Base-by-base conservation (phyloP, 2,113 vertebrate species). In the Tretioscincus oriximinensis region DNA sequence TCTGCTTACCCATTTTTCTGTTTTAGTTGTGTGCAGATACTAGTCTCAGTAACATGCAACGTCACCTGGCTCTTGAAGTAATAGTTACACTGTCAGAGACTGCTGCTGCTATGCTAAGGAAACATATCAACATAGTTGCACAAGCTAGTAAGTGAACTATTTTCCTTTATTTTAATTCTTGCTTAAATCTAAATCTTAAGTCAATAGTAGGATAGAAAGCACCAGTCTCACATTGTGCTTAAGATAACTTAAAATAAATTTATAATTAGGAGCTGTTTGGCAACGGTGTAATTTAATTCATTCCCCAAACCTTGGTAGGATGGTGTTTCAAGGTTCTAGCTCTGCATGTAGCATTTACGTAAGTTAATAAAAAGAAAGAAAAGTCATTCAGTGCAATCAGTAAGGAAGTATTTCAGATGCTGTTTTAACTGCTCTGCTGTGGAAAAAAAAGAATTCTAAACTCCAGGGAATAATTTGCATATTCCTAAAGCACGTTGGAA, bases 41-140 rank as follows among this genome's bases (percentile, higher is more conserved):
- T n/a, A 97, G 85, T 90, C 94, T 99, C 91, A 96, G 95, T 24
- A 99, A 99, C 89, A 99, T 99, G 98, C 98, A 99, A 88, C 96
- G 98, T 85, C 98, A 99, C 83, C 90, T 99, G 92, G 97, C 98
- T 0, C 90, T 99, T 69, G 98, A 99, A 93, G 98, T 99, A 68
- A 97, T 99, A 1, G 98, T 99, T 87, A 98, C 98, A 5, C 94
- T 99, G 41, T 99, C 98, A 1, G 98, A 99, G 93, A 99, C 98
- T 0, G 98, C 98, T 4, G 97, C 98, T 1, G 98, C 98, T 85
- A 99, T 99, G 98, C 90, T 99, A 90, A 96, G 98, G 88, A 99
- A 97, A 82, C 98, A 99, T 88, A 99, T 97, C 5, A 96, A 91
- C 81, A 95, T 99, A 54, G 95, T 99, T 89, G 97, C 97, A 69